These are phyloP conservation scores for Blera fallax DNA, from an alignment of 2,888 invertebrate genomes.

Conservation along the genomic window DNA sequence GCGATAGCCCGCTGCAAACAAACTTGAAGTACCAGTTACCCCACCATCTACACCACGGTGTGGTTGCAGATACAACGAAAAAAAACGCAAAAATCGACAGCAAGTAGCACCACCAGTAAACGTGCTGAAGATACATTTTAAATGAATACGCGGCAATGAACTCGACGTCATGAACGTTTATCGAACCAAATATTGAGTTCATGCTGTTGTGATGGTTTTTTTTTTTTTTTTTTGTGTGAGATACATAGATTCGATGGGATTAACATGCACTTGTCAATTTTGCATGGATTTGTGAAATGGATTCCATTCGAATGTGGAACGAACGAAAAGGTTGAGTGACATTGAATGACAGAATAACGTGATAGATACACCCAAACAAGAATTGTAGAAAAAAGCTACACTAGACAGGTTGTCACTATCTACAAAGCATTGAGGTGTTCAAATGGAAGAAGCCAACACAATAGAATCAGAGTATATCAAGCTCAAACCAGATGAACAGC, in stretches of 20 bases:
- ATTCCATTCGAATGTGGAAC: neutral
- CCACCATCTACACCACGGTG: neutral
- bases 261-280: slow-evolving; percentile 4
- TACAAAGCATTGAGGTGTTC: too few relatives aligned
- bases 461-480: neutral
- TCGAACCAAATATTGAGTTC: slow-evolving; percentile 38
- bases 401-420: too few relatives aligned
- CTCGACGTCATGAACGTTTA: slow-evolving; percentile 24
- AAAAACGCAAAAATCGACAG: neutral
- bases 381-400: too few relatives aligned
- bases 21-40: slow-evolving; percentile 9
- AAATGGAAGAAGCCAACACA: too few relatives aligned
- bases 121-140: slow-evolving; percentile 24
- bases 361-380: neutral
- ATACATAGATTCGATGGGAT: neutral
- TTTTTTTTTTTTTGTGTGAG: neutral
- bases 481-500: neutral
- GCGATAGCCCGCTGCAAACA: neutral
- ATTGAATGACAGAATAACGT: neutral
- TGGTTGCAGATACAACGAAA: neutral
- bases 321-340: neutral
- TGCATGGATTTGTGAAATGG: neutral
- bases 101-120: neutral
- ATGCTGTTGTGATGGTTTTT: neutral
- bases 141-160: slow-evolving; percentile 35